These are phyloP conservation scores for Metellina segmentata DNA, from an alignment of 2,888 invertebrate genomes.

Conservation along the genomic window DNA sequence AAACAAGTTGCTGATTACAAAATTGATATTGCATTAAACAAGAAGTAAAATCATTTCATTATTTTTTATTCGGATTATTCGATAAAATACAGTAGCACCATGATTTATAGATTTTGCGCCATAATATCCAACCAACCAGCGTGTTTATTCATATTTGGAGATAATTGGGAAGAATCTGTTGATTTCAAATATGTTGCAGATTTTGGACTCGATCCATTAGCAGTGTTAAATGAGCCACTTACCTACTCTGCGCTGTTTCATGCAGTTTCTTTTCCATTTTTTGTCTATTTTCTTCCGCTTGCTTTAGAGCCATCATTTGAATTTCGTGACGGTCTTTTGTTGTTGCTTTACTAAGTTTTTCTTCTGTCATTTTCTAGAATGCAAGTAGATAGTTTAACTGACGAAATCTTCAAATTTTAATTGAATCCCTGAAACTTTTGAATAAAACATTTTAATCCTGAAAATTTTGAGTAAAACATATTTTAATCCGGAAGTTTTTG, in stretches of 20 bases:
- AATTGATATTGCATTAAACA: no score
- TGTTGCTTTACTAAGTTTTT: constrained; percentile 68
- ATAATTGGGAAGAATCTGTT: no score
- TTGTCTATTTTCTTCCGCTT: constrained; percentile 71
- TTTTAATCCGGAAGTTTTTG: neutral
- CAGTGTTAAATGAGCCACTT: constrained; percentile 10
- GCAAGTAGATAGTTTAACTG: neutral
- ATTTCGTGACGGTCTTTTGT: constrained; percentile 64
- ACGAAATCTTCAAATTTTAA: no score
- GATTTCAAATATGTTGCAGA: no score
- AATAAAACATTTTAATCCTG: neutral
- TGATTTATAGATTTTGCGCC: no score
- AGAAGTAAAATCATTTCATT: no score
- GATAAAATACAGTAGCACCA: no score
- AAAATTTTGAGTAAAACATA: neutral
- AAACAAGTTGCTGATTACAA: no score
- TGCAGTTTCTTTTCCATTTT: constrained; percentile 74
- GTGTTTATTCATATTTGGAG: no score
- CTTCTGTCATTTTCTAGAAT: constrained; percentile 75
- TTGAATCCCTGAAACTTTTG: neutral
- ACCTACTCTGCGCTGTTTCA: constrained; percentile 67
- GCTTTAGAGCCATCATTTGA: constrained; percentile 62
- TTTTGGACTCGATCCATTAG: no score
- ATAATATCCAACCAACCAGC: no score
- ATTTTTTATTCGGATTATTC: no score